These are phyloP conservation scores for Actias luna DNA, from an alignment of 2,888 invertebrate genomes.

Conservation along the genomic window DNA sequence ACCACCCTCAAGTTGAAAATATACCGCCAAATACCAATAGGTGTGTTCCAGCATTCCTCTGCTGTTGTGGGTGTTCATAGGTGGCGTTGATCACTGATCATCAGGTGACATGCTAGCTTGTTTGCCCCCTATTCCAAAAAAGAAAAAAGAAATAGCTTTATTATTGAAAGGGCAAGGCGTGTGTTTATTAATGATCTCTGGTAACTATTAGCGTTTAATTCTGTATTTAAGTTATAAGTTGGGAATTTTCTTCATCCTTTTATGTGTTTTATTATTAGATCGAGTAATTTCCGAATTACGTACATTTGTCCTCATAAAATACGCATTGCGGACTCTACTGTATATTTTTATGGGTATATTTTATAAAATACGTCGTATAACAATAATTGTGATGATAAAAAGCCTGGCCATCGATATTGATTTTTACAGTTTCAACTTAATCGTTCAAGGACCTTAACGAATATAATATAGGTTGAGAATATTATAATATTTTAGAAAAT, in stretches of 20 bases:
- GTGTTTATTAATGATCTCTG: neutral
- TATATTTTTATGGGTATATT: neutral
- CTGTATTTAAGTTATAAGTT: neutral
- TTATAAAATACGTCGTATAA: neutral
- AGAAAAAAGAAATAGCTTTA: slow-evolving; percentile 35
- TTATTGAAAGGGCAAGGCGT: slow-evolving; percentile 27
- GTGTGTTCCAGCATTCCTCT: no score
- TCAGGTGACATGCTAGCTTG: no score
- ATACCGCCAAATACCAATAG: no score
- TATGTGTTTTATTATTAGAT: neutral
- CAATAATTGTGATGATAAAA: neutral
- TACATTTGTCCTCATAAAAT: neutral
- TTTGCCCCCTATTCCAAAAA: no score
- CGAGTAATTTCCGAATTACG: neutral
- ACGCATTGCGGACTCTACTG: neutral
- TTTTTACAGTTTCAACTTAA: neutral
- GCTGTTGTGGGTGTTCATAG: no score
- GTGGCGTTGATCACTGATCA: no score
- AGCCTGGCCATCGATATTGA: neutral
- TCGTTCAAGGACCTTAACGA: neutral
- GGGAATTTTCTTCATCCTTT: neutral
- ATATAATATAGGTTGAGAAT: neutral
- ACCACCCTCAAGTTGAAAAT: no score
- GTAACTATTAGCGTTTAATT: neutral
- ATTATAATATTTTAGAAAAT: neutral